Percentiles rank a stretch among this genome's conserved stretches.
phyloP scores from a whole-genome alignment of 2,797 vertebrate species.

The Amphiprion clarkii region DNA sequence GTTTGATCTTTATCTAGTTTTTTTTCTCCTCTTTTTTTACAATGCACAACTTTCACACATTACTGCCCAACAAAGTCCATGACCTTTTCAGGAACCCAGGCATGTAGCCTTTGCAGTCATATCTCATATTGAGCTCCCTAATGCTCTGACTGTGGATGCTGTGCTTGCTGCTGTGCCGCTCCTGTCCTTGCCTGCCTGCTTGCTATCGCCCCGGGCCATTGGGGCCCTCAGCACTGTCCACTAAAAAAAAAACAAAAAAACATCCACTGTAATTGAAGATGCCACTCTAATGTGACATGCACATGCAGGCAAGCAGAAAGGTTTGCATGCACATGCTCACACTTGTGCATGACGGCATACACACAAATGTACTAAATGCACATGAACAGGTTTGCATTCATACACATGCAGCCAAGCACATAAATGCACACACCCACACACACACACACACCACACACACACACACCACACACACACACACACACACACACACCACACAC shows the following conservation, averaged over 20 bases:
- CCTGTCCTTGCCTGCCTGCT: conserved; percentile 77
- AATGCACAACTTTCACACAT: conserved; percentile 84
- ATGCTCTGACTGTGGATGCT: conserved; percentile 74
- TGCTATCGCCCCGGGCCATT: conserved; percentile 75
- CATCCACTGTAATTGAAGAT: conserved; percentile 85
- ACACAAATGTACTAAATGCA: conserved; percentile 29
- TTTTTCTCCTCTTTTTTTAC: conserved; percentile 33
- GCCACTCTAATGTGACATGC: conserved; percentile 83
- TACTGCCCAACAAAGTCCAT: conserved; percentile 81
- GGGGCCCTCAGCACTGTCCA: conserved; percentile 84
- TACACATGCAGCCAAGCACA: conserved; percentile 34
- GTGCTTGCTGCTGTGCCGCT: conserved; percentile 70
- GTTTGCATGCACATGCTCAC: conserved; percentile 34
- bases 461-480: conserved; percentile 25
- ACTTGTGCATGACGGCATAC: conserved; percentile 32
- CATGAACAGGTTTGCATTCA: conserved; percentile 36
- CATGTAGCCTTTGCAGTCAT: conserved; percentile 84
- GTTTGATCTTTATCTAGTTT: conserved; percentile 53
- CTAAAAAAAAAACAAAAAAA: conserved; percentile 67
- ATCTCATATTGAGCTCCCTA: conserved; percentile 86
- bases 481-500: too few relatives aligned
- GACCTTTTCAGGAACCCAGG: conserved; percentile 85
- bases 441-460: conserved; percentile 19
- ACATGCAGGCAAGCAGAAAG: conserved; percentile 58
- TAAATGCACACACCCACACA: conserved; percentile 33